Conservation (phyloP, 2,888 invertebrate genomes). For the Aquatica leii region DNA sequence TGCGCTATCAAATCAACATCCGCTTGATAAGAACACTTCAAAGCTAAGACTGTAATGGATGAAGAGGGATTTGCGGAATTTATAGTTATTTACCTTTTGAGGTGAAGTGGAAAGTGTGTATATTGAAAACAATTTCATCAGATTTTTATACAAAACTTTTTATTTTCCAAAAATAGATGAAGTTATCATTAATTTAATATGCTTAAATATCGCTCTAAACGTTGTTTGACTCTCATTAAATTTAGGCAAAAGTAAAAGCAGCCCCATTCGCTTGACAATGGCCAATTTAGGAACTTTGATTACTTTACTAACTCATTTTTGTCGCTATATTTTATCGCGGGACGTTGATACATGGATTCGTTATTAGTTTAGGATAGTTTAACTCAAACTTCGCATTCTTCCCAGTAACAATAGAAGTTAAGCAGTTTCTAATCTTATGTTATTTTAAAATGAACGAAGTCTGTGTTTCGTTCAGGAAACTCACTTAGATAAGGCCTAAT, state of each 20-base stretch:
- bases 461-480: constrained; percentile 36
- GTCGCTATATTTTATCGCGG: constrained; percentile 38
- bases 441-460: constrained; percentile 33
- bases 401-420: constrained; percentile 30
- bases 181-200: constrained; percentile 44
- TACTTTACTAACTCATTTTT: constrained; percentile 49
- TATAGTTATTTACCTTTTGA: constrained; percentile 50
- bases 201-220: constrained; percentile 19
- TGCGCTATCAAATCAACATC: constrained; percentile 50
- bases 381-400: constrained; percentile 17
- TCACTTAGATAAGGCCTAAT: constrained; percentile 41
- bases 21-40: constrained; percentile 50
- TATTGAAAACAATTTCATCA: constrained; percentile 12
- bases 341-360: constrained; percentile 41
- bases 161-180: constrained; percentile 35
- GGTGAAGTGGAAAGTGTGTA: constrained; percentile 40
- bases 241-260: constrained; percentile 29
- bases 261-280: constrained; percentile 49
- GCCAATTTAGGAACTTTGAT: constrained; percentile 58
- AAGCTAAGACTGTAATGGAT: constrained; percentile 48
- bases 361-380: constrained; percentile 36
- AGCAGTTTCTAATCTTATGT: constrained; percentile 33
- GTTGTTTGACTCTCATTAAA: constrained; percentile 32
- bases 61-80: constrained; percentile 48
- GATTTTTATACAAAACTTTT: no score